Conservation (phyloP, 2,113 vertebrate genomes). For the Muscicapa adusta region DNA sequence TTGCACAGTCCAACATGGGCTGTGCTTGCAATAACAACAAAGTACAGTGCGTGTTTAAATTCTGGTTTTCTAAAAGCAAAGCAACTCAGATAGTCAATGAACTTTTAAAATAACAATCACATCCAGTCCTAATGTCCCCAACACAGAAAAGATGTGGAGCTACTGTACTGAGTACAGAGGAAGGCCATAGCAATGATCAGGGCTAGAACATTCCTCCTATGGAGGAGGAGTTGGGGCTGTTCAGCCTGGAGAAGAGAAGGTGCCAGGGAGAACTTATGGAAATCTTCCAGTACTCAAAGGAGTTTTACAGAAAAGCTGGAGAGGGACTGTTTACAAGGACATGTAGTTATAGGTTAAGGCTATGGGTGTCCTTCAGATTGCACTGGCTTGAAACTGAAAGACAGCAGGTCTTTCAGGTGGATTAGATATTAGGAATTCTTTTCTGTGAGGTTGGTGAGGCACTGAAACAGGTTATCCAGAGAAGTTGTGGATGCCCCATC, state of each 20-base stretch:
- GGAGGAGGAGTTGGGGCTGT: background rate
- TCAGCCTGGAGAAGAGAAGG: background rate
- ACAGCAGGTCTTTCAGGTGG: no score
- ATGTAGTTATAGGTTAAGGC: background rate
- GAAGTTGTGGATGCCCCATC: background rate
- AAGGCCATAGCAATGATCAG: fast-evolving
- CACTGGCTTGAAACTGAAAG: background rate
- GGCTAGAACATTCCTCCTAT: background rate
- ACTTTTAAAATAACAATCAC: background rate
- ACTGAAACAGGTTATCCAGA: background rate
- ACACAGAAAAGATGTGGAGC: background rate
- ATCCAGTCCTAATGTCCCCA: background rate
- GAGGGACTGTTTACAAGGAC: background rate
- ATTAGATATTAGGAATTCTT: background rate
- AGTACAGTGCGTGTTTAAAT: background rate
- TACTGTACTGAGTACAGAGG: background rate
- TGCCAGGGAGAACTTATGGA: background rate
- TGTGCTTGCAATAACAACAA: background rate
- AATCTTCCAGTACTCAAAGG: background rate
- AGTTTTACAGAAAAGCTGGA: background rate
- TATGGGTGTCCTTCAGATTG: background rate
- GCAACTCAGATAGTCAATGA: background rate
- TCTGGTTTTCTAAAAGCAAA: background rate
- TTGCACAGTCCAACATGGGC: background rate
- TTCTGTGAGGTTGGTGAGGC: background rate